Percentiles rank a stretch among this genome's conserved stretches.
Evolutionary conservation across 23 tunicate species (phyloP).

Genomic region (Trididemnum miniatum): DNA sequence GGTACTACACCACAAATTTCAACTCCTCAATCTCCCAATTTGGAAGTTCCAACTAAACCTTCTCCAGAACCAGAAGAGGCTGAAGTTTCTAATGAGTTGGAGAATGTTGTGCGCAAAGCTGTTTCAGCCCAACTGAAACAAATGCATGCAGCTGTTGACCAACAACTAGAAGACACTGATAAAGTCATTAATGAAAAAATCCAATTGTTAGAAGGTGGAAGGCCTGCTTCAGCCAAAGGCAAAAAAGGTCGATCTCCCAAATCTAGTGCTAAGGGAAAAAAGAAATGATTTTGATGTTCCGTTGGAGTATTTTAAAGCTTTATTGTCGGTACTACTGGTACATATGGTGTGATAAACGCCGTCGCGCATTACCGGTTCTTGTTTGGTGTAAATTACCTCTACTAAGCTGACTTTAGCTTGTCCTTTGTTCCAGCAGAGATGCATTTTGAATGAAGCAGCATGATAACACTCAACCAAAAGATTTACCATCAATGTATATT

Average conservation of each 20-base stretch:
- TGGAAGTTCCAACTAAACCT: conserved; percentile 15
- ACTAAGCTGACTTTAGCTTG: no score
- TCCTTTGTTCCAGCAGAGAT: no score
- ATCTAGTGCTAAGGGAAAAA: conserved; percentile 77
- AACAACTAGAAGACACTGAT: conserved; percentile 81
- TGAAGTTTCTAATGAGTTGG: conserved; percentile 54
- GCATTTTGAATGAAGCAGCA: no score
- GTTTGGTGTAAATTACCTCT: no score
- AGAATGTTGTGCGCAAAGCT: conserved; percentile 74
- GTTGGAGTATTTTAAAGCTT: no score
- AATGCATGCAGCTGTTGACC: conserved; percentile 73
- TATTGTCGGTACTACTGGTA: no score
- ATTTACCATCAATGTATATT: no score
- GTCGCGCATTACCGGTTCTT: no score
- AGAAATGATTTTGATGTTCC: no score
- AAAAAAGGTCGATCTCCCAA: conserved; percentile 57
- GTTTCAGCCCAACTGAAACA: conserved; percentile 65
- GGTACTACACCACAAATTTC: neutral
- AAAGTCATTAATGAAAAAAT: conserved; percentile 76
- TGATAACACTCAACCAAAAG: no score
- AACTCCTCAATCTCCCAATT: neutral
- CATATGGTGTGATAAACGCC: no score
- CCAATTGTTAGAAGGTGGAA: conserved; percentile 45
- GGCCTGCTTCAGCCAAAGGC: conserved; percentile 31
- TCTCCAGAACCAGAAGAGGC: conserved; percentile 17